Conservation (phyloP, 2,113 vertebrate species). For the Astur gentilis region DNA sequence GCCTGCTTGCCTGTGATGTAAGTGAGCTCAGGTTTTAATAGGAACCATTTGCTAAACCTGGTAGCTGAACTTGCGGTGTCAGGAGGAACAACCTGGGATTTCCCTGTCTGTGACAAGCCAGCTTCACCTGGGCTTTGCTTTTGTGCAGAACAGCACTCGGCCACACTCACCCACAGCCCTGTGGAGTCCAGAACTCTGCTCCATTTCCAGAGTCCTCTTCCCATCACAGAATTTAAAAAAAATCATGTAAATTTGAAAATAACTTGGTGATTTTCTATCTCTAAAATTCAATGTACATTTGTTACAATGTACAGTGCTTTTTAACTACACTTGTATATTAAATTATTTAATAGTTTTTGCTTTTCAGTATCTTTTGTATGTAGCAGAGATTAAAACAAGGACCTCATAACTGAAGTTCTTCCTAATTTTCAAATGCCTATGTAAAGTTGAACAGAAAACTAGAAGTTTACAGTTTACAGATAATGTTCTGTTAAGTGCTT, state of each 20-base stretch:
- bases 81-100: neutral
- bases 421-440: neutral
- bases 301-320: slow-evolving; percentile 46
- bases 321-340: slow-evolving; percentile 64
- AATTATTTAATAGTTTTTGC: slow-evolving; percentile 71
- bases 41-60: neutral
- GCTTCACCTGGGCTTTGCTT: neutral
- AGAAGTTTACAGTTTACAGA: slow-evolving; percentile 13
- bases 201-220: neutral
- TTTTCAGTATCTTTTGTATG: slow-evolving; percentile 53
- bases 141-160: neutral
- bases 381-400: slow-evolving; percentile 32
- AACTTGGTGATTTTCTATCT: slow-evolving; percentile 14
- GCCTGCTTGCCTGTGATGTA: neutral
- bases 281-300: neutral
- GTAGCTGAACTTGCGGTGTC: neutral
- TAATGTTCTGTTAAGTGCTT: neutral
- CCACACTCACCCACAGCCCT: neutral
- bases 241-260: neutral
- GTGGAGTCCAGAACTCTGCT: neutral
- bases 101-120: rapidly evolving
- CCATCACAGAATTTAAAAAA: neutral
- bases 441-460: slow-evolving; percentile 12
- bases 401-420: neutral
- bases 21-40: neutral